Base-by-base conservation (phyloP, 2,888 invertebrate species). In the Actias luna region DNA sequence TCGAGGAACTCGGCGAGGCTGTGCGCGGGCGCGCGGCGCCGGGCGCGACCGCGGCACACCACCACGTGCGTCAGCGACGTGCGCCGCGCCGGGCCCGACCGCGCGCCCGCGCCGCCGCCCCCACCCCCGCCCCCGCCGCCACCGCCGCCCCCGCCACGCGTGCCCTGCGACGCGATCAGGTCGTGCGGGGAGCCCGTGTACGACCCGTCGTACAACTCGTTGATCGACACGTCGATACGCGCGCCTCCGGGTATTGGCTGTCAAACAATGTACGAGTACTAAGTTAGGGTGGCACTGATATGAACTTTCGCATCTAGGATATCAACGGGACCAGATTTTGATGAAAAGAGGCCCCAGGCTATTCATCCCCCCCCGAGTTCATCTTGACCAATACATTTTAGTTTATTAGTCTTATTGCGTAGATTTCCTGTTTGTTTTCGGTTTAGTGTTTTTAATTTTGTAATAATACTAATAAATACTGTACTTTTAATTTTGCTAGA, bases 131-230 rank as follows among this genome's bases (percentile, higher is more conserved):
- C 69, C 84, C 95, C 59, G 94, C 95, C 71, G 96, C 64, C 97
- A 29, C 86, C 69, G 84, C 95, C 95, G 95, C 61, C 94, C 42
- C 95, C 71, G 96, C 88, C 31, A 95, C 96, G 8, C 94, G 95
- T 96, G 84, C 67, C 96, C 94, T 70, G 97, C 94, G 70, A 96
- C 94, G 96, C 95, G 61, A 97, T 96, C 68, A 98, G 93, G 86
- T 98, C 97, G 80, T 97, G 97, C 0, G 98, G 98, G 52, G 98
- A 98, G 5, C 98, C 98, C 14, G 97, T 96, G 87, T 98, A 99
- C 0, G 98, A 98, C 0, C 98, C 98, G 88, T 99, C 99, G 88
- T 98, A 99, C 66, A 96, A 92, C 85, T 99, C 98, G 89, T 99
- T 99, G 72, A 99, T 97, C 0, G 98, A 97, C 1, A 99, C 98